phyloP scores from a whole-genome alignment of 1,140 invertebrate genomes.

The Hyphantria cunea region DNA sequence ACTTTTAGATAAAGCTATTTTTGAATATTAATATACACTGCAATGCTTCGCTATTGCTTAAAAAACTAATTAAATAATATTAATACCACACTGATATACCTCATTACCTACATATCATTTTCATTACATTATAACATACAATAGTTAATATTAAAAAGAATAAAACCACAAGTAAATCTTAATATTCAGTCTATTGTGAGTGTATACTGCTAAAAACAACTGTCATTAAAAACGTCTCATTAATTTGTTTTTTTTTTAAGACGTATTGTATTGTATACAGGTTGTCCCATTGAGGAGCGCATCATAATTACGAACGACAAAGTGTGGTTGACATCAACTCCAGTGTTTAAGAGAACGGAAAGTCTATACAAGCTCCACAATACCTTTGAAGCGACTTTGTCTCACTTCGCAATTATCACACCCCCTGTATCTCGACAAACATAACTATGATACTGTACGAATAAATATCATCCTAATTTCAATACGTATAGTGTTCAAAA shows the following conservation, averaged over 20 bases:
- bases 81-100: too few relatives aligned
- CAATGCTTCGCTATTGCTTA: too few relatives aligned
- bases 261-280: conserved; percentile 51
- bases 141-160: too few relatives aligned
- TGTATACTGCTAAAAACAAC: conserved; percentile 31
- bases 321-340: conserved; percentile 66
- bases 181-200: conserved; percentile 2
- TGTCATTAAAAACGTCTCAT: conserved; percentile 40
- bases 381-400: conserved; percentile 75
- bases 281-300: conserved; percentile 56
- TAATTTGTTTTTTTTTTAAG: conserved; percentile 60
- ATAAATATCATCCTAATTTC: not conserved
- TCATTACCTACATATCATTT: too few relatives aligned
- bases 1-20: too few relatives aligned
- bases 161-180: too few relatives aligned
- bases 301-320: conserved; percentile 70
- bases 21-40: too few relatives aligned
- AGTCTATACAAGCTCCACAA: conserved; percentile 68
- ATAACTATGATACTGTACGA: conserved; percentile 23
- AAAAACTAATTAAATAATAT: too few relatives aligned
- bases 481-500: conserved; percentile 3
- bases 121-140: too few relatives aligned
- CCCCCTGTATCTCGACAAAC: conserved; percentile 61
- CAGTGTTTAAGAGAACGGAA: conserved; percentile 72
- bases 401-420: conserved; percentile 75